These are phyloP conservation scores for Montipora capitata DNA, from an alignment of 92 coral and sea anemone genomes.

Conservation along the genomic window DNA sequence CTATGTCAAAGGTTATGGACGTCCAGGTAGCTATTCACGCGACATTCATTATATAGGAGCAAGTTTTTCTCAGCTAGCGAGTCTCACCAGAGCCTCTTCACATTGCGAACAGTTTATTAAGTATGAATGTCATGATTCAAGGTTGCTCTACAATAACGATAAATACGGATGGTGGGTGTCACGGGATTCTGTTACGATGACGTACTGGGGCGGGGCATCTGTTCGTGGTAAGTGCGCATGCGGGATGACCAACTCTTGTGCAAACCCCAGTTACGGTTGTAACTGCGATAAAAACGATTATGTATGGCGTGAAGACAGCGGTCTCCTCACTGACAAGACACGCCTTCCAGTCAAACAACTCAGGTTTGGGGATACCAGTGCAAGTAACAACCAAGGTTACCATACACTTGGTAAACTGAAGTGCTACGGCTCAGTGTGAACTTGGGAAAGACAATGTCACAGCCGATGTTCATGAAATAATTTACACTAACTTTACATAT, in stretches of 20 bases:
- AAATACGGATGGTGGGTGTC: conserved; percentile 71
- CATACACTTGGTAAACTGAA: too few relatives aligned
- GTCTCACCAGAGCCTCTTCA: conserved; percentile 57
- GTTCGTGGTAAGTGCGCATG: conserved; percentile 79
- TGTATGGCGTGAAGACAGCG: conserved; percentile 76
- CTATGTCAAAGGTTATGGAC: too few relatives aligned
- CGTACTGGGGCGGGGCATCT: conserved; percentile 79
- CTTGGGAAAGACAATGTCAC: too few relatives aligned
- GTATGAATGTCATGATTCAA: neutral
- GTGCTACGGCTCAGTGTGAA: too few relatives aligned
- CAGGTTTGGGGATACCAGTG: too few relatives aligned
- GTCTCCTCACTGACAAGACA: conserved; percentile 74
- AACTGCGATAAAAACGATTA: conserved; percentile 65
- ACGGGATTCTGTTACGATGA: conserved; percentile 63
- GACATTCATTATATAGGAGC: conserved; percentile 56
- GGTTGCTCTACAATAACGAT: neutral
- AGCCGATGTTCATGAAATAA: too few relatives aligned
- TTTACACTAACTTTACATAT: too few relatives aligned
- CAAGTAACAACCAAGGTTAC: too few relatives aligned
- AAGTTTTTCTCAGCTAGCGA: conserved; percentile 60
- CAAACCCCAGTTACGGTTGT: conserved; percentile 32
- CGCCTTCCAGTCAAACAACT: conserved; percentile 76
- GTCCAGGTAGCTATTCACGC: neutral
- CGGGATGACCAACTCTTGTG: conserved; percentile 63
- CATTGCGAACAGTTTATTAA: conserved; percentile 73